Base-by-base conservation (phyloP, 1,140 invertebrate species). In the Pseudoatta argentina region DNA sequence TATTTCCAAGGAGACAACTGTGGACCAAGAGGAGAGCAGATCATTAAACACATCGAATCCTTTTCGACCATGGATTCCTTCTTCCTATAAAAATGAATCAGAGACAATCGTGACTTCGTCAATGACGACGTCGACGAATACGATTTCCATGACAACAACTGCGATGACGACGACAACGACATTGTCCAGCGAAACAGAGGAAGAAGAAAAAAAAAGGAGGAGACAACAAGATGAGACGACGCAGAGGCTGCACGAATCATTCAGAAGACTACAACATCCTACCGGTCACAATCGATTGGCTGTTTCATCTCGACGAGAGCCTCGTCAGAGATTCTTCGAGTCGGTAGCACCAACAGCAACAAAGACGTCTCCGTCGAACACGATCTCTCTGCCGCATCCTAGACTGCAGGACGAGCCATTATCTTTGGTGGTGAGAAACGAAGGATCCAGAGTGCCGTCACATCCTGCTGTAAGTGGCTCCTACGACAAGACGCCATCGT, bases 21-120 rank as follows among this genome's bases (percentile, higher is more conserved):
- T 94, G 88, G 79, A 89, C 88, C 83, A 94, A 90, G 94, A 86
- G 92, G 93, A 95, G 93, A 85, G 94, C 87, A 55, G 96, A 92
- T 92, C 93, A 87, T 85, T 94, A 6, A 73, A 81, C 55, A 92
- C 87, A 3, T 91, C 88, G 27, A 95, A 92, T 86, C 96, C 92
- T 89, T 97, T 97, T 87, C 91, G 96, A 83, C 96, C 96, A 4
- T 96, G 96, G 96, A 96, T 94, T 88, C 77, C 63, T 18, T 91
- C 78, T 0, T 57, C 72, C 12, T 90, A 83, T 48, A 92, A 85
- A 63, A 82, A 87, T 69, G 69, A 91, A 87, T 55, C 82, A 73
- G 61, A 92, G 85, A 53, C 55, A 10, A 88, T 30, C 59, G n/a
- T 0, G 34, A 77, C 48, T 30, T 57, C 63, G 2, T 48, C 63